These are phyloP conservation scores for Neodiprion virginianus DNA, from an alignment of 1,140 invertebrate genomes.

Conservation along the genomic window DNA sequence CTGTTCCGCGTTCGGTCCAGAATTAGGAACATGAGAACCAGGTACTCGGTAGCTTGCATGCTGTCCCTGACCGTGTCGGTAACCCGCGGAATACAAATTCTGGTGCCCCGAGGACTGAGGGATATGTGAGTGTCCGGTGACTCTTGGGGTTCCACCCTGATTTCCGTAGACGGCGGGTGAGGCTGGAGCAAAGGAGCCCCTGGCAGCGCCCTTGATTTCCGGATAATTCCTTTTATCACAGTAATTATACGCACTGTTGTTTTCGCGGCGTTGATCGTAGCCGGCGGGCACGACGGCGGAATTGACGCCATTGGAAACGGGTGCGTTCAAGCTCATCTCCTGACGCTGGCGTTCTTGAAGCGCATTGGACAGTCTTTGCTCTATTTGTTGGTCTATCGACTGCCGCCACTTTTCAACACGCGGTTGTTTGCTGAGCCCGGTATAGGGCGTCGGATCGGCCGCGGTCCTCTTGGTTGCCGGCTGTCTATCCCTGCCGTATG, in stretches of 20 bases:
- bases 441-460: constrained; percentile 41
- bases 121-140: neutral
- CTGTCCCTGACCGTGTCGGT: constrained; percentile 13
- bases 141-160: constrained; percentile 27
- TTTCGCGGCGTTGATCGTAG: constrained; percentile 41
- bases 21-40: constrained; percentile 9
- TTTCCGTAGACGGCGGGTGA: constrained; percentile 33
- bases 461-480: constrained; percentile 48
- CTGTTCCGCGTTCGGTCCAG: constrained; percentile 33
- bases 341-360: constrained; percentile 45
- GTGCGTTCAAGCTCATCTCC: constrained; percentile 40
- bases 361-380: constrained; percentile 57
- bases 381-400: constrained; percentile 64
- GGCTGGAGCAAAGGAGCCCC: constrained; percentile 35
- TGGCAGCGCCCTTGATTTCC: constrained; percentile 34
- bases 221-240: constrained; percentile 56
- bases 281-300: constrained; percentile 31
- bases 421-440: constrained; percentile 56
- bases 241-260: constrained; percentile 41
- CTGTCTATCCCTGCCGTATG: constrained; percentile 26
- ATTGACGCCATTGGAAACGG: constrained; percentile 42
- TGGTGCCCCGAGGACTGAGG: constrained; percentile 37
- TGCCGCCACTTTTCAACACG: constrained; percentile 63
- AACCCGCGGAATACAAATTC: constrained; percentile 33
- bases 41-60: constrained; percentile 1